Base-by-base conservation (phyloP, 2,113 vertebrate genomes). In the Silurus asotus region DNA sequence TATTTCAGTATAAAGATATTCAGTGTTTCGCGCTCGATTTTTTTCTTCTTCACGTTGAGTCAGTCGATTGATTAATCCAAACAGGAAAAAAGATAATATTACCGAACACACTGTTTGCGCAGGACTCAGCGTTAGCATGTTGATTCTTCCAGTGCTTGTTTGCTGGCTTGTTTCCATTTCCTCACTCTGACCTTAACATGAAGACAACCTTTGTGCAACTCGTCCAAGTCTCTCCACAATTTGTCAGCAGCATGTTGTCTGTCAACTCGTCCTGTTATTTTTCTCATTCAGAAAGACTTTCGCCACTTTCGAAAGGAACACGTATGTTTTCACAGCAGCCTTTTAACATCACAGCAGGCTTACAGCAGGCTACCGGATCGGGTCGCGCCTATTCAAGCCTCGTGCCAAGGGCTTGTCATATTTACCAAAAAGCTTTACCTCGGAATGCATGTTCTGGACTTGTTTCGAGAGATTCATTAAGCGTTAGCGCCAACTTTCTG, bases 381-480 rank as follows among this genome's bases (percentile, higher is more conserved):
- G 56, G 69, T 53, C 11, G 45, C 45, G 19, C 61, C 77, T 87
- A 45, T 25, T 79, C 65, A 78, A 82, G 64, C 59, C 79, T 81
- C 4, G 37, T 83, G 83, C 86, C 88, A 85, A 85, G 74, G 61
- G 79, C 83, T 87, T 87, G 86, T 89, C 86, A 85, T 85, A 89
- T 87, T 84, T 88, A 86, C 67, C 81, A 80, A 88, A 86, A 81
- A 86, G 75, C 88, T 84, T 77, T 77, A 86, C 65, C 58, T 74
- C 48, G 45, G 75, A 67, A 70, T 64, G 81, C 81, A 74, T 85
- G 86, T 87, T 89, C 64, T 70, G 48, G 37, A 82, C 88, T 89
- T 83, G 86, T 82, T 85, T 69, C 45, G 69, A 65, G 56, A 74
- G 28, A 75, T 89, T 77, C 23, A 53, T 49, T 69, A 89, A 77